A percentile compares a stretch with the other conserved stretches of the same genome.
phyloP scores from a whole-genome alignment of 2,888 invertebrate genomes.

The Apomyelois bistriatella region DNA sequence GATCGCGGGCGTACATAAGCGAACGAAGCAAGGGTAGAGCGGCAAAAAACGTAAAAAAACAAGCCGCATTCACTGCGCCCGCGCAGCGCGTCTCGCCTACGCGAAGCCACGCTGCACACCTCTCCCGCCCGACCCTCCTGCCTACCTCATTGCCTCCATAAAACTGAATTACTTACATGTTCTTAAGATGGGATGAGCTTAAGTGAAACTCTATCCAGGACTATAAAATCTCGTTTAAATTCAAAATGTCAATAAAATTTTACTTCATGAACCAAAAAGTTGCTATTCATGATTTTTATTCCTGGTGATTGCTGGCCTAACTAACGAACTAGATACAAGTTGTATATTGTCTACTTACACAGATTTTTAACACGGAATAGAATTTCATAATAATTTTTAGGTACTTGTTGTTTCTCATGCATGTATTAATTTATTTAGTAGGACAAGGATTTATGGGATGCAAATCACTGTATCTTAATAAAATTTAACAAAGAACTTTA shows the following conservation, averaged over 20 bases:
- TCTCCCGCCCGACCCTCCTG: conserved; percentile 28
- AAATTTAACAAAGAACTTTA: too few relatives aligned
- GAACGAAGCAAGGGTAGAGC: conserved; percentile 59
- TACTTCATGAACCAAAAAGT: background rate
- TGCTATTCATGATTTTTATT: background rate
- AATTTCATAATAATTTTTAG: too few relatives aligned
- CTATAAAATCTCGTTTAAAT: conserved; percentile 7
- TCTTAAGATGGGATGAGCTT: conserved; percentile 31
- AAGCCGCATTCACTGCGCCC: conserved; percentile 48
- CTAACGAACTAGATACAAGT: too few relatives aligned
- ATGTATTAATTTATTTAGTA: too few relatives aligned
- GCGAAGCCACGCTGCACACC: conserved; percentile 42
- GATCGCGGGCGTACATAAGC: conserved; percentile 43
- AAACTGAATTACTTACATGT: conserved; percentile 21
- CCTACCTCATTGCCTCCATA: conserved; percentile 31
- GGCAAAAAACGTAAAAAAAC: conserved; percentile 67
- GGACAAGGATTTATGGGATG: too few relatives aligned
- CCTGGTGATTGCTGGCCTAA: too few relatives aligned
- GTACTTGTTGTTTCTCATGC: too few relatives aligned
- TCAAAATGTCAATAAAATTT: conserved; percentile 9
- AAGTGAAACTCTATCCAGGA: conserved; percentile 24
- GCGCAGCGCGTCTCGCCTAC: conserved; percentile 44
- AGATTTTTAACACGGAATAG: too few relatives aligned
- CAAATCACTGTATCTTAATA: too few relatives aligned
- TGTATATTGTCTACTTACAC: too few relatives aligned